Percentiles rank a stretch among this genome's conserved stretches.
These are phyloP conservation scores for Crotalus helleri DNA, from an alignment of 2,113 vertebrate species.

Conservation along the genomic window DNA sequence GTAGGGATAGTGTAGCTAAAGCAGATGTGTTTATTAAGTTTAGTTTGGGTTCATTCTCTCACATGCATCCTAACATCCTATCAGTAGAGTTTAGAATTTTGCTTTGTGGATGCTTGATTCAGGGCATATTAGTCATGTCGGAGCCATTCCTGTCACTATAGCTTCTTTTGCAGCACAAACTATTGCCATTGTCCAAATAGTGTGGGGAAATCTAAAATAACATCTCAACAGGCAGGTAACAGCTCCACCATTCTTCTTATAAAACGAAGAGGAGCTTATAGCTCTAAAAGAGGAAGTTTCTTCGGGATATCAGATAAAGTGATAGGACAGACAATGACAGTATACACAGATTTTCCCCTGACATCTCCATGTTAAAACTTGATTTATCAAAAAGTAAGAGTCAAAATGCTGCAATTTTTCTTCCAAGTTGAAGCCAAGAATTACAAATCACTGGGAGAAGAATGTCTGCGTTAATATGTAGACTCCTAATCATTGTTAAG, in stretches of 20 bases:
- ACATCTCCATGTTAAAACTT: background rate
- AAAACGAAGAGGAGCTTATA: background rate
- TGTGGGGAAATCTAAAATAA: background rate
- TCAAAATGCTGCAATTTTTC: background rate
- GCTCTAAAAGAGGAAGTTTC: background rate
- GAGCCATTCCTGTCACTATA: background rate
- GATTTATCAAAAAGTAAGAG: background rate
- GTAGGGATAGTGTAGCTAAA: background rate
- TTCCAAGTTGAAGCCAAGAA: background rate
- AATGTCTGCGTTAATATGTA: background rate
- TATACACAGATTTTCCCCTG: background rate
- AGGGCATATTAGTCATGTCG: background rate
- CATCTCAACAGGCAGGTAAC: accelerated
- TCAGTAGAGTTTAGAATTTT: background rate
- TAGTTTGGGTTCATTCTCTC: background rate
- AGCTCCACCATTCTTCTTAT: background rate
- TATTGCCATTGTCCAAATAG: background rate
- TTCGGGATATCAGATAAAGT: background rate
- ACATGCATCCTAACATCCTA: background rate
- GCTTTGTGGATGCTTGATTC: background rate
- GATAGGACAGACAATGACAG: background rate
- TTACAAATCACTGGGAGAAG: background rate
- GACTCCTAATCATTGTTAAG: background rate
- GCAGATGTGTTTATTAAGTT: background rate
- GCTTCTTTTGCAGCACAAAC: accelerated